Conservation (phyloP, 1,140 invertebrate species). For the Plectrocnemia conspersa region DNA sequence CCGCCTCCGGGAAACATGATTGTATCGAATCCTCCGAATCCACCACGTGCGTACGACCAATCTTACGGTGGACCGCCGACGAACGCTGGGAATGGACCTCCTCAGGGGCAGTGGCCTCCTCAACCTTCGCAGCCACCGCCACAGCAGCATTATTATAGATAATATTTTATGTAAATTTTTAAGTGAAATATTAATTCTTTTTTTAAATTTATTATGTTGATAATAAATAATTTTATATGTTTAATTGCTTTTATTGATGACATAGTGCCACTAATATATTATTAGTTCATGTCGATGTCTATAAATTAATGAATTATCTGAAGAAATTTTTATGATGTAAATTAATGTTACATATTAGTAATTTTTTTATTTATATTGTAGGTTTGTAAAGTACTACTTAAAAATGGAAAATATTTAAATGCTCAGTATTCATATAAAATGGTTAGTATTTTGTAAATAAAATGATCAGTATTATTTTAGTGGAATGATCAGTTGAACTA, state of each 20-base stretch:
- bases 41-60: constrained; percentile 18
- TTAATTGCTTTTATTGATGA: neutral
- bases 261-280: constrained; percentile 3
- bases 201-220: neutral
- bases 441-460: too few species aligned
- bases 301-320: too few species aligned
- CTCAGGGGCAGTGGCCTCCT: constrained; percentile 41
- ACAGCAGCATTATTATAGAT: constrained; percentile 56
- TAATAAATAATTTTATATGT: constrained; percentile 1
- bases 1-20: constrained; percentile 32
- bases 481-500: too few species aligned
- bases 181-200: constrained; percentile 1
- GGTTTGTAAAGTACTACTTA: too few species aligned
- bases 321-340: too few species aligned
- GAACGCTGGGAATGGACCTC: constrained; percentile 43
- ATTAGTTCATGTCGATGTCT: too few species aligned
- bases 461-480: too few species aligned
- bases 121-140: constrained; percentile 47
- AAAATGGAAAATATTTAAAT: too few species aligned
- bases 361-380: too few species aligned
- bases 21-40: constrained; percentile 19
- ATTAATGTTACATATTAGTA: too few species aligned
- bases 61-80: constrained; percentile 37
- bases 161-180: constrained; percentile 11
- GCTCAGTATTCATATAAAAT: too few species aligned